phyloP scores from a whole-genome alignment of 2,888 invertebrate species.

The Tetheella fluctuosa region DNA sequence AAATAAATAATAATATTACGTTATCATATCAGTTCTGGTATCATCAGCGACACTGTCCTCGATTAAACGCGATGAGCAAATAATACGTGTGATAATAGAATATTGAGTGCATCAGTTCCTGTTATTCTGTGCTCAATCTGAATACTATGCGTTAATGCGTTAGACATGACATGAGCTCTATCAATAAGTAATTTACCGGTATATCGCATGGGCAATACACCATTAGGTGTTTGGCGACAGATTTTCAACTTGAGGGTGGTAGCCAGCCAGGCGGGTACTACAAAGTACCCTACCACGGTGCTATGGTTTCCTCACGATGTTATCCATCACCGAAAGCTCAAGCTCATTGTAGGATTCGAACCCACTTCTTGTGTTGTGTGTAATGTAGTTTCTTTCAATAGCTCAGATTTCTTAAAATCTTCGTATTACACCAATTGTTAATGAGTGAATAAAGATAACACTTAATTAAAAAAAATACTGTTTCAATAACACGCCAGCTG shows the following conservation, averaged over 20 bases:
- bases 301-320: too few relatives aligned
- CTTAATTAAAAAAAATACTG: constrained; percentile 6
- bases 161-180: neutral
- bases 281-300: too few relatives aligned
- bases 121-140: neutral
- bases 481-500: constrained; percentile 11
- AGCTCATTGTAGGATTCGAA: too few relatives aligned
- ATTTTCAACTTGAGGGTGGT: too few relatives aligned
- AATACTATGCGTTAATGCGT: neutral
- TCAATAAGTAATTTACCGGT: neutral
- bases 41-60: constrained; percentile 26
- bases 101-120: constrained; percentile 5
- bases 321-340: too few relatives aligned
- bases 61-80: constrained; percentile 27
- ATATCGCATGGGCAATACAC: too few relatives aligned
- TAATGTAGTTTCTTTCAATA: neutral
- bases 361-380: too few relatives aligned
- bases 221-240: too few relatives aligned
- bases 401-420: neutral
- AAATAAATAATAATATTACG: constrained; percentile 4
- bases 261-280: too few relatives aligned
- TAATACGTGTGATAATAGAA: constrained; percentile 14
- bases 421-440: constrained; percentile 8
- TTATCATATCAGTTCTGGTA: constrained; percentile 17
- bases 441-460: constrained; percentile 4